Conservation (phyloP, 1,140 invertebrate genomes). For the Pogonomyrmex californicus region DNA sequence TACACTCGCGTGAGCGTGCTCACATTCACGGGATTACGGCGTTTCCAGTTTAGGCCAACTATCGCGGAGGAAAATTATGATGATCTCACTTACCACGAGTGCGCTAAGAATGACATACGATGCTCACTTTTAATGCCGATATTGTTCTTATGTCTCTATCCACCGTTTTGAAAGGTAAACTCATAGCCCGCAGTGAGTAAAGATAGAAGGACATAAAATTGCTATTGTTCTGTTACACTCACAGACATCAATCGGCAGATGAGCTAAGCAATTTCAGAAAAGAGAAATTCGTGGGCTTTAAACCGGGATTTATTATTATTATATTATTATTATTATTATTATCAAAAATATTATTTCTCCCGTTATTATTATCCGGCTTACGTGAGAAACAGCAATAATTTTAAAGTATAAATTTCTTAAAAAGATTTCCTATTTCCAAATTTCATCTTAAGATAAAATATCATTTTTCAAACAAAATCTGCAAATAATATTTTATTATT, state of each 20-base stretch:
- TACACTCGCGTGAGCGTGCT: constrained; percentile 54
- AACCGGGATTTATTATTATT: constrained; percentile 9
- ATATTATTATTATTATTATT: constrained; percentile 17
- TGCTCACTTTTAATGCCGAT: constrained; percentile 48
- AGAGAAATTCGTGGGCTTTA: not conserved
- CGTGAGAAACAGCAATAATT: not conserved
- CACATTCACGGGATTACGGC: constrained; percentile 65
- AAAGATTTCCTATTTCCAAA: not conserved
- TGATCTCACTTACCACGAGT: constrained; percentile 68
- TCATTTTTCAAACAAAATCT: not conserved
- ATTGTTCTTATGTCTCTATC: constrained; percentile 64
- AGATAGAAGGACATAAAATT: constrained; percentile 43
- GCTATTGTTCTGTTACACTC: constrained; percentile 28
- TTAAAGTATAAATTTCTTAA: not conserved
- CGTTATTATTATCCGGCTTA: not conserved
- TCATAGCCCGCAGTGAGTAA: not conserved
- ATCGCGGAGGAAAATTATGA: constrained; percentile 67
- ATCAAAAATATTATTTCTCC: not conserved
- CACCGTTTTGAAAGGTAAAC: not conserved
- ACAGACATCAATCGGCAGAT: not conserved
- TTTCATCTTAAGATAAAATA: not conserved
- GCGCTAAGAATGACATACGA: constrained; percentile 69
- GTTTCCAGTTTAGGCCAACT: constrained; percentile 70
- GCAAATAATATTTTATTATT: not conserved
- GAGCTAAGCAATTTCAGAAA: not conserved